Percentiles rank a stretch among this genome's conserved stretches.
Conservation (phyloP, 2,888 invertebrate genomes). For the Diploptera punctata region DNA sequence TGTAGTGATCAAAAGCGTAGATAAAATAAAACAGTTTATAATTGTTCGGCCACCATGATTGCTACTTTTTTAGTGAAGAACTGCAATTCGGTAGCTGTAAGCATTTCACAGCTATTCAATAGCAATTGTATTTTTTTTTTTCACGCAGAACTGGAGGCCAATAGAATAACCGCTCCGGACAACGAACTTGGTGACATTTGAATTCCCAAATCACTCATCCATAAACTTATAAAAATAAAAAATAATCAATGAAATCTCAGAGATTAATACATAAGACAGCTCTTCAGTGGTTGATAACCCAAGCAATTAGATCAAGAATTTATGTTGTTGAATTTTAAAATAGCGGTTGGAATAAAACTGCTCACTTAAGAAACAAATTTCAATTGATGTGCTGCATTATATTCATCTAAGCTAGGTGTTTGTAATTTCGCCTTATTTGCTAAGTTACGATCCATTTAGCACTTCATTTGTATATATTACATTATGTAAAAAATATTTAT, state of each 20-base stretch:
- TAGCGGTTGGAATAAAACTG: too few species aligned
- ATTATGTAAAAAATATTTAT: too few species aligned
- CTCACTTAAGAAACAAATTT: too few species aligned
- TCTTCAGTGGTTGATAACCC: background rate
- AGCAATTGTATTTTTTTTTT: constrained; percentile 8
- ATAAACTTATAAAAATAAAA: background rate
- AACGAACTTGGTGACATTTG: background rate
- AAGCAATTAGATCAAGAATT: background rate
- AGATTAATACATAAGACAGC: background rate
- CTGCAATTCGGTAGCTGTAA: background rate
- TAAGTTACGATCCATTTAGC: too few species aligned
- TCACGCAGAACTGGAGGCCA: background rate
- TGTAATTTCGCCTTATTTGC: too few species aligned
- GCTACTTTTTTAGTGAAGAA: too few species aligned
- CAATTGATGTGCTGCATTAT: too few species aligned
- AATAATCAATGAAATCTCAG: background rate
- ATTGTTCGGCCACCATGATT: too few species aligned
- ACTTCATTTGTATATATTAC: too few species aligned
- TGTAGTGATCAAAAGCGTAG: too few species aligned
- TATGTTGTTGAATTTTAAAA: background rate
- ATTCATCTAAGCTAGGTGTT: too few species aligned
- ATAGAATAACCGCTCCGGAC: background rate
- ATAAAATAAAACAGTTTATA: too few species aligned
- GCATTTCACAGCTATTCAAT: background rate
- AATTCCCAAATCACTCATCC: background rate